phyloP scores from a whole-genome alignment of 2,888 invertebrate species.

The Apotomis turbidana region DNA sequence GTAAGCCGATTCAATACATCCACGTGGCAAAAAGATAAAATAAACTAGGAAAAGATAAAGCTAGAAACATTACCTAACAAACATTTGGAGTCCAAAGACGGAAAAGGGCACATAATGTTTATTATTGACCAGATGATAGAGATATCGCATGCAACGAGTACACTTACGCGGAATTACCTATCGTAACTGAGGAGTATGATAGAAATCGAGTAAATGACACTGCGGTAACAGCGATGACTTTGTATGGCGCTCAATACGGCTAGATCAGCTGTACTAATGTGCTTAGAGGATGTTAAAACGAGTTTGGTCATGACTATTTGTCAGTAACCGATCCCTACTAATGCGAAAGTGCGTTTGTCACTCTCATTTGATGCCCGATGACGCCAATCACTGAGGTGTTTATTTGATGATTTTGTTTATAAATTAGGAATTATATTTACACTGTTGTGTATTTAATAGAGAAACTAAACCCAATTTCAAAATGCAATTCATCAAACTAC shows the following conservation, averaged over 20 bases:
- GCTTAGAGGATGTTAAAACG: slow-evolving; percentile 12
- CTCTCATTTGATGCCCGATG: too few relatives aligned
- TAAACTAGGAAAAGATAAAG: slow-evolving; percentile 23
- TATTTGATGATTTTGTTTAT: too few relatives aligned
- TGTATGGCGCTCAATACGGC: slow-evolving; percentile 8
- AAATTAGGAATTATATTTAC: too few relatives aligned
- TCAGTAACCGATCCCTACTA: background rate
- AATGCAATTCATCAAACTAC: too few relatives aligned
- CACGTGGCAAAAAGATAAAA: slow-evolving; percentile 14
- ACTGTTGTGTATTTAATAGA: too few relatives aligned
- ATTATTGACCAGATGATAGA: slow-evolving; percentile 54
- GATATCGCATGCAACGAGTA: slow-evolving; percentile 57
- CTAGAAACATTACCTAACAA: slow-evolving; percentile 32
- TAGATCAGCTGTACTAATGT: slow-evolving; percentile 13
- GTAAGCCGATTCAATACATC: slow-evolving; percentile 4
- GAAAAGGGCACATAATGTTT: slow-evolving; percentile 51
- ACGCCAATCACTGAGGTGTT: too few relatives aligned
- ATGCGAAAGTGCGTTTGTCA: background rate
- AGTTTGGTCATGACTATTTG: slow-evolving; percentile 14
- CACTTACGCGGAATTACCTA: slow-evolving; percentile 60
- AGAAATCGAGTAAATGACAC: slow-evolving; percentile 55
- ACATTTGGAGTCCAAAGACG: slow-evolving; percentile 31
- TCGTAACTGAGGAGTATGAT: slow-evolving; percentile 57
- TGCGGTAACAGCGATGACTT: slow-evolving; percentile 52
- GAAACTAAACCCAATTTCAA: too few relatives aligned